phyloP scores from a whole-genome alignment of 2,888 invertebrate species.

The Temnothorax rugatulus region DNA sequence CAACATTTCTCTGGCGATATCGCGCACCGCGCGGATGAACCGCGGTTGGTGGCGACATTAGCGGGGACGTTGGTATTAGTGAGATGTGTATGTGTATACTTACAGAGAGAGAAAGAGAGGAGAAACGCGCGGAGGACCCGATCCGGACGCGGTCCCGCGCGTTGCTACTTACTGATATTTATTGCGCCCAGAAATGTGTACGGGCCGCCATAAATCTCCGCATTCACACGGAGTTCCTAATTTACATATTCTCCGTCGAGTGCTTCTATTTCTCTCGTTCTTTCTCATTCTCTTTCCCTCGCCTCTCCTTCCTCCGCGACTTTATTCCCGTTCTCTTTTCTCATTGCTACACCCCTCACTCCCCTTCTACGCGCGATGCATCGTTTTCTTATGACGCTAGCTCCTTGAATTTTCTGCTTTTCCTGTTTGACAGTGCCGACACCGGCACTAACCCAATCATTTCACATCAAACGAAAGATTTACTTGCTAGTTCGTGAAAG shows the following conservation, averaged over 20 bases:
- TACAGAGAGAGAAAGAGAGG: conserved; percentile 35
- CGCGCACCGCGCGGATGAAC: conserved; percentile 28
- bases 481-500: not conserved
- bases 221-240: conserved; percentile 86
- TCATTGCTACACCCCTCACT: not conserved
- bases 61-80: conserved; percentile 14
- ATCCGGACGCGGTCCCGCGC: conserved; percentile 80
- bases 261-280: conserved; percentile 59
- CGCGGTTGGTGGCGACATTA: conserved; percentile 45
- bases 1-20: conserved; percentile 49
- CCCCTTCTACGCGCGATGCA: not conserved
- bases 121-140: conserved; percentile 60
- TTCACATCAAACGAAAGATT: conserved; percentile 6
- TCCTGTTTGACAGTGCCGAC: not conserved
- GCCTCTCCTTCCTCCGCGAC: conserved; percentile 27
- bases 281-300: conserved; percentile 55
- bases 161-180: conserved; percentile 86
- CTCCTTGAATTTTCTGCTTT: conserved; percentile 26
- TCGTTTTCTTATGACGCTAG: conserved; percentile 23
- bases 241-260: conserved; percentile 84
- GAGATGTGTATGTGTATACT: not conserved
- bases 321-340: conserved; percentile 28
- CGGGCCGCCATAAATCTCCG: conserved; percentile 86
- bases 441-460: not conserved
- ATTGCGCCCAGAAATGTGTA: conserved; percentile 86